Evolutionary conservation across 2,888 invertebrate species (phyloP).

Genomic region (Microctonus aethiopoides): DNA sequence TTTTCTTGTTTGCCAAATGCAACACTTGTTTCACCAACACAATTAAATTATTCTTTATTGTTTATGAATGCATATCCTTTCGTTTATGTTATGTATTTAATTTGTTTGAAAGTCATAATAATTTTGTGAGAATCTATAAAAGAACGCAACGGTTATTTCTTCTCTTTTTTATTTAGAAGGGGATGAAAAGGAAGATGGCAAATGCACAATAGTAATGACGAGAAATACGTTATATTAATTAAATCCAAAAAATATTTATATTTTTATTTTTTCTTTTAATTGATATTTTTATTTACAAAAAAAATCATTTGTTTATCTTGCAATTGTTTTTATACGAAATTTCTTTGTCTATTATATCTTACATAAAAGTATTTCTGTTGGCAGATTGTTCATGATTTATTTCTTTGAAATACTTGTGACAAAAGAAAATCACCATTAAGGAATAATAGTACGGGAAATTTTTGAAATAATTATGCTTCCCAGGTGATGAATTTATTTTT

Average conservation of each 20-base stretch:
- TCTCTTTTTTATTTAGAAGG: too few species aligned
- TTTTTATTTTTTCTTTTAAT: neutral
- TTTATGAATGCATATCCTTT: neutral
- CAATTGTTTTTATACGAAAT: slow-evolving; percentile 7
- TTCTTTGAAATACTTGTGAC: neutral
- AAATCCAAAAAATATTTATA: neutral
- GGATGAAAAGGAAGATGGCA: too few species aligned
- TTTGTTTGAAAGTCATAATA: too few species aligned
- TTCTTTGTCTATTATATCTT: slow-evolving; percentile 19
- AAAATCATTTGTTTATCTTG: slow-evolving; percentile 3
- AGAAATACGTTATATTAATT: neutral
- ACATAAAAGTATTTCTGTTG: slow-evolving; percentile 23
- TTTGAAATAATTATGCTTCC: neutral
- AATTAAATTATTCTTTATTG: neutral
- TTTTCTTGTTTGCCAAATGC: slow-evolving; percentile 42
- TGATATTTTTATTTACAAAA: slow-evolving; percentile 15
- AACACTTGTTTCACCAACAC: neutral
- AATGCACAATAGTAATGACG: too few species aligned
- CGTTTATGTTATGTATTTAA: neutral
- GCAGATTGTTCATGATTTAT: neutral
- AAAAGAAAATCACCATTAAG: neutral
- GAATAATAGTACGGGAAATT: neutral
- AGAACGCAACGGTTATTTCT: too few species aligned
- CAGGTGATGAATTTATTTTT: neutral
- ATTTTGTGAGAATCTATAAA: too few species aligned